Evolutionary conservation across 2,797 vertebrate genomes (phyloP).

Genomic region (Hybognathus amarus): DNA sequence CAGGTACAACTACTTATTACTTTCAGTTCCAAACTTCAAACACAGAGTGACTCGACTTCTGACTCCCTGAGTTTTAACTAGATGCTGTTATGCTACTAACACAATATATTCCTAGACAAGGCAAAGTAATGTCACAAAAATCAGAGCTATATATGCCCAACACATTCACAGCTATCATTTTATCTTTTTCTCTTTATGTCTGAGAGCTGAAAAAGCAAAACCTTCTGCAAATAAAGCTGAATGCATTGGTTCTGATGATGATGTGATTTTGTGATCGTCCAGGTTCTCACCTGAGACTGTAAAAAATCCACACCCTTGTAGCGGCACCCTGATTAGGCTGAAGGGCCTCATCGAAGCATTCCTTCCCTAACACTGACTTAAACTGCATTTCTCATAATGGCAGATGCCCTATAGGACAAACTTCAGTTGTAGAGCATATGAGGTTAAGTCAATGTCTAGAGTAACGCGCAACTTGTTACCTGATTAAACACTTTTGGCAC

Average conservation of each 20-base stretch:
- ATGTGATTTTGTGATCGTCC: slow-evolving; percentile 28
- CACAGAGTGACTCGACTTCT: background rate
- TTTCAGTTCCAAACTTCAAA: background rate
- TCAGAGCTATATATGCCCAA: background rate
- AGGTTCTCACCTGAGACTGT: slow-evolving; percentile 12
- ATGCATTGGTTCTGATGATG: background rate
- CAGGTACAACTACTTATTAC: background rate
- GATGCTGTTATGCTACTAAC: background rate
- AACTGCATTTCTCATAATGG: slow-evolving; percentile 52
- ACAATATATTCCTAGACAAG: background rate
- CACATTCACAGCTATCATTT: slow-evolving; percentile 8
- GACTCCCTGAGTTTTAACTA: background rate
- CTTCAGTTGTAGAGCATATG: background rate
- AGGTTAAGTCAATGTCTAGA: slow-evolving; percentile 28
- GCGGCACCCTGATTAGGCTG: slow-evolving; percentile 51
- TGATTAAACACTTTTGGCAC: slow-evolving; percentile 1
- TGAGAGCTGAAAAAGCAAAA: slow-evolving; percentile 8
- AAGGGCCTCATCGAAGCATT: slow-evolving; percentile 65
- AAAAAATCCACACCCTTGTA: slow-evolving; percentile 33
- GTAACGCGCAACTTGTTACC: slow-evolving; percentile 1
- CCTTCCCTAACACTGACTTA: slow-evolving; percentile 59
- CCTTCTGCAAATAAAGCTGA: slow-evolving; percentile 18
- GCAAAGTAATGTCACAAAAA: slow-evolving; percentile 44
- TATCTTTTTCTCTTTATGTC: slow-evolving; percentile 6
- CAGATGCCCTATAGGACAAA: slow-evolving; percentile 24